A percentile compares a stretch with the other conserved stretches of the same genome.
Conservation (phyloP, 2,888 invertebrate species). For the Yponomeuta cagnagella region DNA sequence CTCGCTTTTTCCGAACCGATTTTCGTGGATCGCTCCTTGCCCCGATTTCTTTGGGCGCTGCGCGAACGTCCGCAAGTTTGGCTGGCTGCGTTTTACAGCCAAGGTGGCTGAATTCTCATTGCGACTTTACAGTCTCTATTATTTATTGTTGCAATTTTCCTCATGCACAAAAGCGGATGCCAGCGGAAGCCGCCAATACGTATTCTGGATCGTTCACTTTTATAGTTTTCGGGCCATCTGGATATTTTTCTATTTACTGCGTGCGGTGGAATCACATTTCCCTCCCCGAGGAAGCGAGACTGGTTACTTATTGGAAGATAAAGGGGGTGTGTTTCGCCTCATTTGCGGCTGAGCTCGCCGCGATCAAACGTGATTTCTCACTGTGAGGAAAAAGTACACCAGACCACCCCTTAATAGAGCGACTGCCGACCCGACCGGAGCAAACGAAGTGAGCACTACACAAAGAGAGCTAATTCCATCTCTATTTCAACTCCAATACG, state of each 20-base stretch:
- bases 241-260: constrained; percentile 45
- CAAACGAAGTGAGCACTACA: constrained; percentile 28
- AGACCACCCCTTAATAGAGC: constrained; percentile 42
- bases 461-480: constrained; percentile 38
- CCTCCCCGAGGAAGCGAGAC: constrained; percentile 47
- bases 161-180: constrained; percentile 52
- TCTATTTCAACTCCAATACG: constrained; percentile 39
- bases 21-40: constrained; percentile 25
- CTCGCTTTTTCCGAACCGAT: constrained; percentile 39
- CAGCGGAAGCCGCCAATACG: constrained; percentile 55
- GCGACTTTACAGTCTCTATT: constrained; percentile 42
- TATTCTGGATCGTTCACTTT: constrained; percentile 62
- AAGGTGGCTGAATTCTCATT: constrained; percentile 34
- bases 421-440: constrained; percentile 35
- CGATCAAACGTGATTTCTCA: constrained; percentile 68
- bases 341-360: constrained; percentile 58
- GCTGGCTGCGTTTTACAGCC: constrained; percentile 37
- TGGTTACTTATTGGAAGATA: constrained; percentile 67
- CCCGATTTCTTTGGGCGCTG: constrained; percentile 4
- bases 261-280: constrained; percentile 40
- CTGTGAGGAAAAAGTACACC: constrained; percentile 47
- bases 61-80: constrained; percentile 26
- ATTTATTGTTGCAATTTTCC: constrained; percentile 45
- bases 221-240: constrained; percentile 66
- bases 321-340: constrained; percentile 68